Base-by-base conservation (phyloP, 2,888 invertebrate genomes). In the Bellardia bayeri region DNA sequence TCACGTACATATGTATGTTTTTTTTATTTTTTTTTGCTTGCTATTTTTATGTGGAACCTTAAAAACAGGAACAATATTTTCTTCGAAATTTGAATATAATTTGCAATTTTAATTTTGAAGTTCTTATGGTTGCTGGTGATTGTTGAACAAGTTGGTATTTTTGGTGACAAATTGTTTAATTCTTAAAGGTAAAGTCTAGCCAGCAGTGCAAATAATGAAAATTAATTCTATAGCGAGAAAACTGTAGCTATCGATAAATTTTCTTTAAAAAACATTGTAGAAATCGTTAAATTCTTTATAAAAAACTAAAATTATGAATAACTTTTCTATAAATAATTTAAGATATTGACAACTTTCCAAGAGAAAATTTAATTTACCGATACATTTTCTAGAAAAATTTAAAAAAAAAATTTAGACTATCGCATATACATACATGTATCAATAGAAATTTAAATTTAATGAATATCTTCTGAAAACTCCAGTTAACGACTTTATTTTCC, bases 91-190 rank as follows among this genome's bases (percentile, higher is more conserved):
- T 75, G 63, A 63, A 75, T 75, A 75, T n/a, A 49, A 75, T 75
- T 75, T 75, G 75, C 75, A 75, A 75, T 75, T 75, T 49, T 75
- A 75, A 75, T 75, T 75, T 16, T 16, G 8, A 8, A 61, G 75
- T 49, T 49, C 16, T 42, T 8, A 49, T 63, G 56, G 33, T 11
- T 13, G 64, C 8, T 37, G 69, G n/a, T 16, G 51, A 54, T 54
- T 69, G 51, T 2, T 54, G 9, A 54, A n/a, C 33, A 37, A 51
- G 69, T 3, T 33, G 33, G 5, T 9, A 54, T 11, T 51, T 2
- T 45, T 45, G 13, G 49, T 61, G 33, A 45, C 14, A 75, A 75
- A 74, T 74, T 72, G 42, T 23, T 56, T 68, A 68, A 68, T 16
- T 11, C 45, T 63, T 14, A 69, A 30, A 69, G 69, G 8, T 7